Evolutionary conservation across 2,888 invertebrate genomes (phyloP), one percentile per base, ranked within the genome.

Genomic region (Metellina segmentata): DNA sequence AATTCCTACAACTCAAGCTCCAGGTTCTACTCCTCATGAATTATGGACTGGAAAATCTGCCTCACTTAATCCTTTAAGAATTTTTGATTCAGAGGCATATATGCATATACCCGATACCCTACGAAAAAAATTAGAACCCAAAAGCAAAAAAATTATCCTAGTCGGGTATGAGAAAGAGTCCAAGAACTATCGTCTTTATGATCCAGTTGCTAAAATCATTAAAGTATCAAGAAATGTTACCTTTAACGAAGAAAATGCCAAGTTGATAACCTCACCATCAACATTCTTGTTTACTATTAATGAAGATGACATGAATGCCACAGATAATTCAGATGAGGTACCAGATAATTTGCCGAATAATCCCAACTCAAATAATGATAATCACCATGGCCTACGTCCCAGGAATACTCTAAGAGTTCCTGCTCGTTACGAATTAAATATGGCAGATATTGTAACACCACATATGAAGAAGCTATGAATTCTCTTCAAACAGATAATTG

Each of bases 11-110:
- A 81, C 2, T 51, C 48, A 77, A 77, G 49, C 79, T 52, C 13
- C 70, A 51, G 70, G 53, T 13, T 86, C n/a, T n/a, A n/a, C n/a
- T n/a, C n/a, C n/a, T n/a, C n/a, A n/a, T n/a, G n/a, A n/a, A n/a
- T n/a, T n/a, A 90, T 89, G 94, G 94, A 89, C 49, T 93, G 53
- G 93, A 94, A 93, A 93, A 89, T 81, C 82, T 16, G 94, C 94
- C 85, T 9, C 94, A 8, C 19, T 72, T 87, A 81, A 8, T 8
- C 53, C 7, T 11, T 53, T 53, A 53, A 7, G 53, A 53, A 82
- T 20, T 74, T 61, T 52, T 93, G 48, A 52, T 9, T 85, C 74
- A 7, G 81, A 92, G 61, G 89, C 85, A 1, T 90, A 81, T 11
- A 53, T 53, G 53, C 72, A 81, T 75, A n/a, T 86, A n/a, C 69